Percentiles rank a stretch among this genome's conserved stretches.
Conservation (phyloP, 2,797 vertebrate genomes). For the Vultur gryphus region DNA sequence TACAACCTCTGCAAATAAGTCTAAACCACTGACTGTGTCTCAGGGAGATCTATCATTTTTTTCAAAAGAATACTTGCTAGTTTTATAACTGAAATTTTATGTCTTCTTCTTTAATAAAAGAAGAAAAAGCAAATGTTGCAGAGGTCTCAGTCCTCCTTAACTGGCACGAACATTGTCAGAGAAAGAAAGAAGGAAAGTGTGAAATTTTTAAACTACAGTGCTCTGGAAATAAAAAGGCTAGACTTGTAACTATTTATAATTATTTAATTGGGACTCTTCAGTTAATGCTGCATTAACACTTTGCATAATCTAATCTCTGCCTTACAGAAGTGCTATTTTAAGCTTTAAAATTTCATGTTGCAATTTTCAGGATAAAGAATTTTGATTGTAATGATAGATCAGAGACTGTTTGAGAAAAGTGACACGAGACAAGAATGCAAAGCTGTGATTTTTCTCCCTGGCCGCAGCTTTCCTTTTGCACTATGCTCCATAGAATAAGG, state of each 20-base stretch:
- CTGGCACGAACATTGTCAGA: background rate
- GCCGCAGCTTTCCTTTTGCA: background rate
- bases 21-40: background rate
- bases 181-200: background rate
- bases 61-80: background rate
- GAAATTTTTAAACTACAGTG: background rate
- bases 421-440: background rate
- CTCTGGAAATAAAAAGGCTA: background rate
- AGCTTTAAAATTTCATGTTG: background rate
- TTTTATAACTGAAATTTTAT: background rate
- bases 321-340: slow-evolving; percentile 20
- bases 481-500: background rate
- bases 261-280: slow-evolving; percentile 43
- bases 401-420: background rate
- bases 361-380: slow-evolving; percentile 44
- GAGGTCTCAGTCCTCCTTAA: background rate
- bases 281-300: slow-evolving; percentile 27
- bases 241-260: slow-evolving; percentile 49
- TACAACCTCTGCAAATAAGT: background rate
- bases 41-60: background rate
- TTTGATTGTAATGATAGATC: slow-evolving; percentile 51
- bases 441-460: background rate
- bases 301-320: slow-evolving; percentile 36
- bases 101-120: background rate
- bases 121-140: background rate